A percentile compares a stretch with the other conserved stretches of the same genome.
These are phyloP conservation scores for Ooceraea biroi DNA, from an alignment of 1,140 invertebrate species.

Conservation along the genomic window DNA sequence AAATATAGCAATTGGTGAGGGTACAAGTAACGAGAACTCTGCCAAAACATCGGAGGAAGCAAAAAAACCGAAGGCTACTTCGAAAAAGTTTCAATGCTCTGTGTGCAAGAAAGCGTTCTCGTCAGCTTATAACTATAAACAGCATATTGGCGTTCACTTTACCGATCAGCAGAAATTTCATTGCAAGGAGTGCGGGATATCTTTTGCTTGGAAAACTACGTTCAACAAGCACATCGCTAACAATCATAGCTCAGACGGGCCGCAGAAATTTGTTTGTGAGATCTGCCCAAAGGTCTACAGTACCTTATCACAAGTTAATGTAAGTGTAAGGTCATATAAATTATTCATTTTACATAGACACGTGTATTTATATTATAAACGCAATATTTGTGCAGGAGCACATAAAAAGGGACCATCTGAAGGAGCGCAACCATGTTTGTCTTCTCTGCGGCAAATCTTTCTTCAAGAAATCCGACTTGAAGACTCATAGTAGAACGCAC, in stretches of 20 bases:
- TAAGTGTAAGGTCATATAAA: constrained; percentile 64
- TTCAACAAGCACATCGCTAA: constrained; percentile 82
- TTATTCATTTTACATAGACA: not conserved
- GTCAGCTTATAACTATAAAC: constrained; percentile 81
- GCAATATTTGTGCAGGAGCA: constrained; percentile 58
- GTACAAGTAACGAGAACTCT: constrained; percentile 6
- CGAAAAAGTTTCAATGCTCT: constrained; percentile 79
- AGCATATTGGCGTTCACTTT: constrained; percentile 82
- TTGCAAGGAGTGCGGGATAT: constrained; percentile 81
- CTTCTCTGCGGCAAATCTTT: constrained; percentile 81
- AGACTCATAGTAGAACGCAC: constrained; percentile 85
- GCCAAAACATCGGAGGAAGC: constrained; percentile 34
- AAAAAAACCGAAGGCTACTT: constrained; percentile 55
- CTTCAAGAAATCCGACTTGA: constrained; percentile 84
- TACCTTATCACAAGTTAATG: constrained; percentile 82
- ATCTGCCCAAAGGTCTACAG: constrained; percentile 83
- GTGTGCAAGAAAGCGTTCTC: constrained; percentile 81
- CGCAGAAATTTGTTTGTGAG: constrained; percentile 81
- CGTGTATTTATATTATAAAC: not conserved
- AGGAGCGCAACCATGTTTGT: constrained; percentile 81
- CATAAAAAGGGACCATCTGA: constrained; percentile 80
- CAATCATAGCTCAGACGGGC: constrained; percentile 79
- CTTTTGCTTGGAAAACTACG: constrained; percentile 83
- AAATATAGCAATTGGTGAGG: not conserved
- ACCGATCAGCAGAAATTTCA: constrained; percentile 82